Conservation (phyloP, 2,888 invertebrate species). For the Ernsta delagoae region DNA sequence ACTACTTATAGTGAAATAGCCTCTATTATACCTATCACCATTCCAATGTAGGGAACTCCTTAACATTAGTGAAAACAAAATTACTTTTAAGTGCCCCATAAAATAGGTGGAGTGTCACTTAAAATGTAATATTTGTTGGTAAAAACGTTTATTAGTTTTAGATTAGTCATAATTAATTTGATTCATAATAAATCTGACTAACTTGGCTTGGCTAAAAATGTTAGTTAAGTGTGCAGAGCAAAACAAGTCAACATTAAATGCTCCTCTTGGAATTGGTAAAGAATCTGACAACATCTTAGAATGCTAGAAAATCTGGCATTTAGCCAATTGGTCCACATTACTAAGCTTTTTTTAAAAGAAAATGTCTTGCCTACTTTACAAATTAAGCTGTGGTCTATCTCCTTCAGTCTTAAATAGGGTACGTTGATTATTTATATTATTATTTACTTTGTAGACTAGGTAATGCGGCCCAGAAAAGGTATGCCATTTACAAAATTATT, state of each 20-base stretch:
- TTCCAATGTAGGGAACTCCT: too few relatives aligned
- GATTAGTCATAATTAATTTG: neutral
- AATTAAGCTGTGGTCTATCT: neutral
- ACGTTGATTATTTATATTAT: neutral
- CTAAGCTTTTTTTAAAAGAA: slow-evolving; percentile 27
- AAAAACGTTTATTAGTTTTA: too few relatives aligned
- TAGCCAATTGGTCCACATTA: slow-evolving; percentile 22
- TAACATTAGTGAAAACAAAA: too few relatives aligned
- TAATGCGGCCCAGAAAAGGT: too few relatives aligned
- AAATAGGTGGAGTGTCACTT: too few relatives aligned
- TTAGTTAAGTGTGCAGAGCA: neutral
- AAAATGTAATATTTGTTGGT: too few relatives aligned
- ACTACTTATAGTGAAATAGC: too few relatives aligned
- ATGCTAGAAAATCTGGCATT: slow-evolving; percentile 25
- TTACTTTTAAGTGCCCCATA: too few relatives aligned
- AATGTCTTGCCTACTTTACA: slow-evolving; percentile 12
- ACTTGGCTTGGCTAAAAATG: too few relatives aligned
- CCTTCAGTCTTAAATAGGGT: neutral
- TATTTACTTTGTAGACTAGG: neutral
- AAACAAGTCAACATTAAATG: neutral
- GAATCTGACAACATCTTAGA: slow-evolving; percentile 33
- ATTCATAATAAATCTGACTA: neutral
- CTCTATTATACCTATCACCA: too few relatives aligned
- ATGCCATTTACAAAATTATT: too few relatives aligned
- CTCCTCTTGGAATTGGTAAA: slow-evolving; percentile 18